A percentile compares a stretch with the other conserved stretches of the same genome.
These are phyloP conservation scores for Poeciliopsis presidionis DNA, from an alignment of 2,797 vertebrate species.

Conservation along the genomic window DNA sequence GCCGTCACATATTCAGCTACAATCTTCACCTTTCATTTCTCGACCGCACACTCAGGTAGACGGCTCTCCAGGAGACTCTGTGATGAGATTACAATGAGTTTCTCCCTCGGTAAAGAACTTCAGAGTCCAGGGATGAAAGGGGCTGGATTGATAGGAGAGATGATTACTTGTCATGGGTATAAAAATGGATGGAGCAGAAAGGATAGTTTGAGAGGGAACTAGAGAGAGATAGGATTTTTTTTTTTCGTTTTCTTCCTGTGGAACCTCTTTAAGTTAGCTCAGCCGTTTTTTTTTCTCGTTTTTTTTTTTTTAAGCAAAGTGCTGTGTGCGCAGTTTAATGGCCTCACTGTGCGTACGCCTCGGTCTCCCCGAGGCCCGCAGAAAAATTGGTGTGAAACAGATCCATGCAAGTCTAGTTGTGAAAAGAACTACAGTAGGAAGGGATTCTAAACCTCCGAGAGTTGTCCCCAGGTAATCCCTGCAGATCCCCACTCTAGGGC, in stretches of 20 bases:
- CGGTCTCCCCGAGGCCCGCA: constrained; percentile 63
- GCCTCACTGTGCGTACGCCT: constrained; percentile 65
- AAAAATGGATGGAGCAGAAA: constrained; percentile 75
- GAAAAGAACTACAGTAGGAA: constrained; percentile 55
- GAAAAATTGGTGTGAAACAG: constrained; percentile 75
- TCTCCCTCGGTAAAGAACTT: constrained; percentile 74
- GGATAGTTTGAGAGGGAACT: constrained; percentile 67
- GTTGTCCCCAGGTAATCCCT: constrained; percentile 67
- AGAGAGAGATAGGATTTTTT: constrained; percentile 68
- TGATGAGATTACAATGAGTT: constrained; percentile 80
- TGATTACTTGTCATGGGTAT: constrained; percentile 82
- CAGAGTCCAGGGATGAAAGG: constrained; percentile 77
- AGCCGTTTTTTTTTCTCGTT: constrained; percentile 45
- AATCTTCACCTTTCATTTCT: constrained; percentile 78
- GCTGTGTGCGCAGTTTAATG: constrained; percentile 78
- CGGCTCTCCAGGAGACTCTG: constrained; percentile 74
- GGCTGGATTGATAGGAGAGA: constrained; percentile 79
- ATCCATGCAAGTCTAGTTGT: constrained; percentile 65
- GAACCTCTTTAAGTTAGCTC: constrained; percentile 75
- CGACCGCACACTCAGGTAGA: constrained; percentile 73
- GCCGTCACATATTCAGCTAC: constrained; percentile 66
- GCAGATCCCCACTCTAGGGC: constrained; percentile 62
- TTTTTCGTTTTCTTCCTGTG: constrained; percentile 59
- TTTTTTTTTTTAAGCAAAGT: constrained; percentile 75
- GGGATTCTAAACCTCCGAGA: constrained; percentile 55